phyloP scores from a whole-genome alignment of 1,140 invertebrate species.

The Nephotettix cincticeps region DNA sequence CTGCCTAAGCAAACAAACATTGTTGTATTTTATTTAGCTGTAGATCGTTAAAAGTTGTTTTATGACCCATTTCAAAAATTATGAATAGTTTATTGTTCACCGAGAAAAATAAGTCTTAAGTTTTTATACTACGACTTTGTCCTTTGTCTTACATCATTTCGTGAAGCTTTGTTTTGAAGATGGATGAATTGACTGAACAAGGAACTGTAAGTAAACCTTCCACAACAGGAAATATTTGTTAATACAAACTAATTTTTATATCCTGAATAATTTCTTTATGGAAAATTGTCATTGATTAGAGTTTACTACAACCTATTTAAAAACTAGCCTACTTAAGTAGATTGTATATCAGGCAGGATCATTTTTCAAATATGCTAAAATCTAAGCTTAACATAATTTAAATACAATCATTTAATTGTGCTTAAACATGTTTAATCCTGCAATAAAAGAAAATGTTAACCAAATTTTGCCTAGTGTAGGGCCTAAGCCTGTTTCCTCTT shows the following conservation, averaged over 20 bases:
- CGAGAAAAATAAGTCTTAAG: too few relatives aligned
- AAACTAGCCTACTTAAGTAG: neutral
- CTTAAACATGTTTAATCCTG: too few relatives aligned
- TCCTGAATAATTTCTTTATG: neutral
- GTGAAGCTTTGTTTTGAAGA: neutral
- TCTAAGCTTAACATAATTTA: too few relatives aligned
- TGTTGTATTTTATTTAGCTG: neutral
- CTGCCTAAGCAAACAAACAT: neutral
- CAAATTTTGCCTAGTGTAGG: too few relatives aligned
- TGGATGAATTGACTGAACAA: slow-evolving; percentile 1
- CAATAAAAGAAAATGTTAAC: too few relatives aligned
- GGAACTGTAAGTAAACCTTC: neutral
- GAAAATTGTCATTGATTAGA: neutral
- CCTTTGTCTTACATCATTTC: neutral
- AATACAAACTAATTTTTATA: neutral
- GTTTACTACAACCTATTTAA: neutral
- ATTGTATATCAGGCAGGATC: neutral
- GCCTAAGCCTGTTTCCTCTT: too few relatives aligned
- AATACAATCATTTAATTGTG: too few relatives aligned
- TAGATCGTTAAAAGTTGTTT: neutral
- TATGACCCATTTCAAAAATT: neutral
- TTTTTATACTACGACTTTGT: neutral
- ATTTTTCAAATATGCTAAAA: too few relatives aligned
- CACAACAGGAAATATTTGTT: neutral
- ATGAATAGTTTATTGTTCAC: neutral